These are phyloP conservation scores for Andrena trimmerana DNA, from an alignment of 2,888 invertebrate species.

Conservation along the genomic window DNA sequence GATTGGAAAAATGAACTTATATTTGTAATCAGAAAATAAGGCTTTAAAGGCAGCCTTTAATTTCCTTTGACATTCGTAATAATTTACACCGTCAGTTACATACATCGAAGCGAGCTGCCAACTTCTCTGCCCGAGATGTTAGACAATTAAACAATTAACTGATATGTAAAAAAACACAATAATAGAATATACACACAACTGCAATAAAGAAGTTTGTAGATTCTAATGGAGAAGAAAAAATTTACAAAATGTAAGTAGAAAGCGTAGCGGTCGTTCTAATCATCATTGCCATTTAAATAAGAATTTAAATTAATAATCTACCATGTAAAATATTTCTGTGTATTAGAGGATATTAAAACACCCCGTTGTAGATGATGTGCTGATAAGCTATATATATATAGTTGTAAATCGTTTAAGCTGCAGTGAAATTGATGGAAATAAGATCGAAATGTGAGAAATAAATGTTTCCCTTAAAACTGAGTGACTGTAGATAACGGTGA, in stretches of 20 bases:
- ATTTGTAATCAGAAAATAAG: constrained; percentile 41
- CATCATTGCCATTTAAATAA: constrained; percentile 38
- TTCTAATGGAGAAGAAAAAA: not conserved
- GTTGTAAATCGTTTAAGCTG: constrained; percentile 6
- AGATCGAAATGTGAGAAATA: constrained; percentile 8
- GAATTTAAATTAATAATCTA: constrained; percentile 15
- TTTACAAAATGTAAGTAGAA: constrained; percentile 15
- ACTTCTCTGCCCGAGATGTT: constrained; percentile 36
- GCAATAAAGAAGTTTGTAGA: constrained; percentile 15
- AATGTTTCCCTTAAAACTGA: constrained; percentile 10
- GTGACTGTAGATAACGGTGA: constrained; percentile 1
- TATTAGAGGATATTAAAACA: constrained; percentile 13
- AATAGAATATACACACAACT: constrained; percentile 12
- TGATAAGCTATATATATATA: constrained; percentile 15
- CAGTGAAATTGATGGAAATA: constrained; percentile 17
- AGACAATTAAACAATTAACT: constrained; percentile 18
- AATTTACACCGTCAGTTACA: constrained; percentile 17
- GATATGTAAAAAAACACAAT: constrained; percentile 31
- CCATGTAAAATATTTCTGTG: constrained; percentile 42
- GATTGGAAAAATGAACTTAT: constrained; percentile 44
- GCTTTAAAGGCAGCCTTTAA: constrained; percentile 38
- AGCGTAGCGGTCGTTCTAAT: constrained; percentile 23
- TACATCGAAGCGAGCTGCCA: constrained; percentile 57
- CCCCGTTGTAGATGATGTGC: constrained; percentile 10
- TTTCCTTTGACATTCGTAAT: constrained; percentile 19